phyloP scores from a whole-genome alignment of 2,888 invertebrate species.

The Craniophora ligustri region DNA sequence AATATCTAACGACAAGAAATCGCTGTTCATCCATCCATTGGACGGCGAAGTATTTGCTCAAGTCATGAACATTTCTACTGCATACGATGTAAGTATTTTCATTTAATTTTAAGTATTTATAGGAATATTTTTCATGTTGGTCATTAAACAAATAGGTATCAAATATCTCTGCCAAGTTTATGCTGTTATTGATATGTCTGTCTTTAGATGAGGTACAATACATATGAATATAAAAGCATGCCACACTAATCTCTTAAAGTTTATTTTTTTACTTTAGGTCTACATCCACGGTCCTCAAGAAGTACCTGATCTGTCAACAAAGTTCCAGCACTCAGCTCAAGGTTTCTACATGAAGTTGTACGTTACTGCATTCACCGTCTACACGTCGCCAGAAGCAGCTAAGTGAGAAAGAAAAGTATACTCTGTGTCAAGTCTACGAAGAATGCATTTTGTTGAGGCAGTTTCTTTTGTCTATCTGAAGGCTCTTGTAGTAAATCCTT shows the following conservation, averaged over 20 bases:
- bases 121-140: too few relatives aligned
- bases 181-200: too few relatives aligned
- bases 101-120: neutral
- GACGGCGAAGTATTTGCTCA: conserved; percentile 93
- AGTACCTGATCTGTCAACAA: conserved; percentile 90
- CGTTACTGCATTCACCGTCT: conserved; percentile 88
- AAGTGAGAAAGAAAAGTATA: conserved; percentile 69
- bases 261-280: conserved; percentile 71
- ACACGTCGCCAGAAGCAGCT: conserved; percentile 87
- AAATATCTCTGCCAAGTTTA: too few relatives aligned
- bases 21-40: conserved; percentile 90
- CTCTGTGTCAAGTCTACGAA: neutral
- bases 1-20: conserved; percentile 75
- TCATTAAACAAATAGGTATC: too few relatives aligned
- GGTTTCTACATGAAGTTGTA: conserved; percentile 89
- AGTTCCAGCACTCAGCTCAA: conserved; percentile 83
- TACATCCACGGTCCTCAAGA: conserved; percentile 91
- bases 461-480: neutral
- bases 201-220: too few relatives aligned
- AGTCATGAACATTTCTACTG: conserved; percentile 91
- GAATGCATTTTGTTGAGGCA: neutral
- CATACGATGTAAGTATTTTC: conserved; percentile 89
- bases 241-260: too few relatives aligned
- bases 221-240: too few relatives aligned
- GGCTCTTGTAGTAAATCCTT: too few relatives aligned